Base-by-base conservation (phyloP, 2,888 invertebrate species). In the Caenorhabditis sp. region DNA sequence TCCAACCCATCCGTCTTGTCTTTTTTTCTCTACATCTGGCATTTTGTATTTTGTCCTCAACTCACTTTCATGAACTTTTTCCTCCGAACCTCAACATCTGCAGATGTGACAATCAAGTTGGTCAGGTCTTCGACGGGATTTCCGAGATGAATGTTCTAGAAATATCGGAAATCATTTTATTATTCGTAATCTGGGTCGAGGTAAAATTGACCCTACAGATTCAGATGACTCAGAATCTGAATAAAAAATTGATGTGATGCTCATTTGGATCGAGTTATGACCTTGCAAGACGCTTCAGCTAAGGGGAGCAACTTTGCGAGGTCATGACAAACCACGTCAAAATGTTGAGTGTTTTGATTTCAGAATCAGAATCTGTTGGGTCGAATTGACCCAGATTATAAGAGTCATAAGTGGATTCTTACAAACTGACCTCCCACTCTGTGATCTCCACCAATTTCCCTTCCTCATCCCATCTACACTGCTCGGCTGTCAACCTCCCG, bases 91-190 rank as follows among this genome's bases (percentile, higher is more conserved):
- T 76, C 70, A 5, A 68, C 44, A 35, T 72, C 75, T 10, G 82
- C 84, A 16, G 87, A 85, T 12, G 85, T 56, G 35, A 88, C 72
- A 35, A 88, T 76, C 64, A 88, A 68, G 24, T 73, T 72, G 0
- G 88, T 68, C 16, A 88, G 64, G 47, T 88, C 88, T 49, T 86
- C 76, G 3, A 83, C 85, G 7, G 85, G 88, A 63, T 84, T 85
- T 66, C 83, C 84, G 38, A 86, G 85, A 58, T 88, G 86, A 28
- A 86, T 83, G 49, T 82, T 82, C 86, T 87, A 49, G 19, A 82
- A 54, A 10, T 22, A 24, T 14, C 8, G 7, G 6, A 24, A 4
- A 28, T 31, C n/a, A 10, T 41, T n/a, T n/a, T n/a, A n/a, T n/a
- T n/a, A n/a, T n/a, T n/a, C n/a, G n/a, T n/a, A n/a, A n/a, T n/a